Evolutionary conservation across 2,888 invertebrate species (phyloP), one percentile per base, ranked within the genome.

Genomic region (Drosophila paranaensis): DNA sequence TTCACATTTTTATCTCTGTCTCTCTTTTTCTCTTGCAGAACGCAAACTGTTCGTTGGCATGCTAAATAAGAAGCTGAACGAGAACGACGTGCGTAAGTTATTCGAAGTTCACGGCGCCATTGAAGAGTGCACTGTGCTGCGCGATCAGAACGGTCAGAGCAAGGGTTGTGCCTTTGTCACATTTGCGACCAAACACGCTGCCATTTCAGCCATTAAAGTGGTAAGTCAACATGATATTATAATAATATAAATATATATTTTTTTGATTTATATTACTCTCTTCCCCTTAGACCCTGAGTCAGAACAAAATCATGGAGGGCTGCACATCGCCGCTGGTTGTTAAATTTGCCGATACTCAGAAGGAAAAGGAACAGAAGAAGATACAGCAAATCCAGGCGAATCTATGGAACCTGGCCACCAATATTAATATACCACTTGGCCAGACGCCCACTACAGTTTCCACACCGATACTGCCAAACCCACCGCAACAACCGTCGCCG

Each of bases 141-240:
- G 99, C 81, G 99, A 99, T 94, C 96, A 97, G 74, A 97, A 97
- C 93, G 98, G 98, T 33, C 97, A 97, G 93, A 99, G 98, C 94
- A 97, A 97, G 94, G 99, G 99, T 92, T 99, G 99, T 95, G 99
- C 99, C 90, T 99, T 99, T 95, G 98, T 99, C 91, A 99, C 99
- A 89, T 99, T 97, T 94, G 96, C 98, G 90, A 97, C 97, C 90
- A 98, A 99, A 94, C 98, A 98, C 94, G 97, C 98, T 91, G 99
- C 99, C 90, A 96, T 98, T 91, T 97, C 97, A 93, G 99, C 99
- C 92, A 99, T 99, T 93, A 99, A 98, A 95, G 95, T 96, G 92
- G 87, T 90, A 48, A 79, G 77, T 30, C 4, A 45, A 60, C 0
- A 0, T 13, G n/a, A 1, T 27, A 2, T 3, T 3, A 9, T 1